Evolutionary conservation across 2,888 invertebrate genomes (phyloP).

Genomic region (Tyria jacobaeae): DNA sequence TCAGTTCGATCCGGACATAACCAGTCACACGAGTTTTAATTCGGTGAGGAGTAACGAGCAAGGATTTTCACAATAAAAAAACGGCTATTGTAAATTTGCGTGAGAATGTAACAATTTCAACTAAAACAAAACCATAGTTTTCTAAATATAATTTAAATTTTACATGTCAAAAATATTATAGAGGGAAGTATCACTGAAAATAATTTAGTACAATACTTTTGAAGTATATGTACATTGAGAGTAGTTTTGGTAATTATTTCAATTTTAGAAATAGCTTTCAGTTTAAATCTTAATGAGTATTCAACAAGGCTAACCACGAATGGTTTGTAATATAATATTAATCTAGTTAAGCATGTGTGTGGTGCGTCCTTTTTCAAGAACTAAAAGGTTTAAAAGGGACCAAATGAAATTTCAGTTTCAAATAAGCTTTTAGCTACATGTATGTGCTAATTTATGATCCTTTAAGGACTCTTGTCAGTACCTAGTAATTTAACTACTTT

Average conservation of each 20-base stretch:
- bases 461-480: not conserved
- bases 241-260: not conserved
- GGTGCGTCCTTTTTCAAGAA: constrained; percentile 18
- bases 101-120: too few relatives aligned
- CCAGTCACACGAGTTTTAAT: too few relatives aligned
- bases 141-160: too few relatives aligned
- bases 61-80: too few relatives aligned
- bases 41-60: too few relatives aligned
- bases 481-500: not conserved
- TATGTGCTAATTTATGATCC: not conserved
- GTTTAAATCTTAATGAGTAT: constrained; percentile 2
- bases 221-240: not conserved
- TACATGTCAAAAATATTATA: not conserved
- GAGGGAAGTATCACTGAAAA: not conserved
- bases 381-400: constrained; percentile 16
- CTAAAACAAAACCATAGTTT: too few relatives aligned
- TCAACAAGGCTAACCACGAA: not conserved
- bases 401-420: constrained; percentile 26
- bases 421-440: constrained; percentile 9
- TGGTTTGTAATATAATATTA: not conserved
- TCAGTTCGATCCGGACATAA: too few relatives aligned
- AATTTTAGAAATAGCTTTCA: not conserved
- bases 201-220: not conserved
- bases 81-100: too few relatives aligned
- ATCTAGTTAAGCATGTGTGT: constrained; percentile 17